Evolutionary conservation across 2,797 vertebrate species (phyloP), one percentile per base, ranked within the genome.

Genomic region (Chiloscyllium punctatum): DNA sequence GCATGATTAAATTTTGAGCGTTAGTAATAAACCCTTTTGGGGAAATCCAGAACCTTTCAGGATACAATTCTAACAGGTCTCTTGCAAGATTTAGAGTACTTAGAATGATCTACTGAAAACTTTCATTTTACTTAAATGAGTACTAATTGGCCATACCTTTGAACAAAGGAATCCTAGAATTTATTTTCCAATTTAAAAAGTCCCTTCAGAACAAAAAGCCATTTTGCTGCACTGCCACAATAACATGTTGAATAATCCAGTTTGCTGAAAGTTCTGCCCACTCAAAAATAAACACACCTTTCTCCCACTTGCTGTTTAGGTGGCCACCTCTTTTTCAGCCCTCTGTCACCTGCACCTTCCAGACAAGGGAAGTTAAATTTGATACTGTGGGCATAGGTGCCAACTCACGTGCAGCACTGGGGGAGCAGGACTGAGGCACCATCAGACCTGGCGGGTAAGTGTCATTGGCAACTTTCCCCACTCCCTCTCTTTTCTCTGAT

Each of bases 281-380:
- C 37, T 92, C n/a, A 69, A 92, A 92, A 68, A 37, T 92, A 92
- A 69, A 92, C 90, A 92, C 82, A 48, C 90, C 62, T 92, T 92
- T 92, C 66, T 92, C 90, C 90, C 66, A 42, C 90, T 69, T 92
- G 42, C 90, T 92, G 66, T 92, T 66, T 92, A 92, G 90, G 90
- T 92, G 66, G 90, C 90, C 90, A 69, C 66, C 90, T 92, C 88
- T 91, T 92, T 92, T 92, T 92, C 90, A 92, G 62, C n/a, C 62
- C 37, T 90, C 57, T 92, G 62, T 92, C 90, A 69, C 90, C 90
- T 27, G 90, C 66, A 92, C 90, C 90, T 92, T 92, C 62, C 90
- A 92, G 90, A 92, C 90, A 92, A 92, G n/a, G 90, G 90, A 92
- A 92, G 90, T 92, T 92, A 92, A 92, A 42, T 92, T 92, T 69